Evolutionary conservation across 1,140 invertebrate genomes (phyloP), one percentile per base, ranked within the genome.

Genomic region (Chelonus insularis): DNA sequence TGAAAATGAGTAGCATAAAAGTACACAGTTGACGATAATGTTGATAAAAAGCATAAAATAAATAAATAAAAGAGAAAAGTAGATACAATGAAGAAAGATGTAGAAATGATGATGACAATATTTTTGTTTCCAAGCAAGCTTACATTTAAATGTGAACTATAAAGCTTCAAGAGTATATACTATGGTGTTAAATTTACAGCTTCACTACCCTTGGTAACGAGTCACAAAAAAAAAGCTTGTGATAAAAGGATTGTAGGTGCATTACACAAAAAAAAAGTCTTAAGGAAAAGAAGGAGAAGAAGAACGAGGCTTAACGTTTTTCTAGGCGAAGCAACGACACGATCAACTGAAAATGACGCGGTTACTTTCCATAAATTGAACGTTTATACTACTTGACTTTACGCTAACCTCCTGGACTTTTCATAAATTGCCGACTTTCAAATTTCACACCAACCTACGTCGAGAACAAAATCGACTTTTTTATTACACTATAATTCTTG

Each of bases 141-240:
- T 43, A 21, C 54, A 50, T 52, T 39, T 62, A 62, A 57, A 57
- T 43, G 41, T 23, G 52, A n/a, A 16, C 47, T 43, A 34, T 62
- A 62, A 62, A 62, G 60, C 54, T 57, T 39, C 25, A 14, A 12
- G 5, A 62, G 32, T 37, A 23, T 43, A 51, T 51, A 48, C 45
- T 39, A 48, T 21, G 32, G 45, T 36, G 60, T 62, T 57, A 62
- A 62, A 23, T 62, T 62, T 62, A 62, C 21, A 29, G 25, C 25
- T 29, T 34, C 23, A 25, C 51, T 57, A 52, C 54, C 23, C 45
- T 54, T 39, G 55, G 48, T 20, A 32, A 43, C 45, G 56, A 29
- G 56, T 52, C n/a, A 9, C 14, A 54, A 23, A 23, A 12, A 12
- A 50, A 21, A 21, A 51, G 21, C 25, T 37, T 14, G n/a, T 14